Evolutionary conservation across 92 coral and sea anemone genomes (phyloP), one percentile per base, ranked within the genome.

Genomic region (Porites cylindrica): DNA sequence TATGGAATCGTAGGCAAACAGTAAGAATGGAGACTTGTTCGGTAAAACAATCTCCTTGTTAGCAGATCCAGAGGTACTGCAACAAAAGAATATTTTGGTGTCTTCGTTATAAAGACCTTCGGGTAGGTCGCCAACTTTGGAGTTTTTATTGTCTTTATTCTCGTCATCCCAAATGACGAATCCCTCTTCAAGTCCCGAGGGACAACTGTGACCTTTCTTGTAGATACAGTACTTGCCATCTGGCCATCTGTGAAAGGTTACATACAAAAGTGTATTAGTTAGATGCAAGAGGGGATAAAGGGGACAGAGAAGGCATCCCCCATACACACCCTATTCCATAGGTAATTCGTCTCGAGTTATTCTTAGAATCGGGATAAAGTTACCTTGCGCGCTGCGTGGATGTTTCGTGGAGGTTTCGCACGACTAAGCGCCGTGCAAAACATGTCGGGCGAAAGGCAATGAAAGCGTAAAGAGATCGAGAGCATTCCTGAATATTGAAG

Each of bases 111-210:
- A 97, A 64, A 76, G 93, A 14, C 99, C 99, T 80, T 97, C 96
- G 8, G 99, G 99, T 70, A 95, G 84, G 72, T 79, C 89, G 32
- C 99, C 99, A 59, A 78, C 88, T 53, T 81, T 90, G 38, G 88
- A 82, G 72, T 97, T 94, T 85, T 95, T 89, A 87, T 97, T 97
- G 72, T 95, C 97, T 69, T 90, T 93, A 65, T 90, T 97, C 75
- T 97, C 99, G 80, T 97, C 99, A 83, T 97, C 99, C 98, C 98
- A 97, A 87, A 95, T 93, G 16, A 95, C 96, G 62, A 97, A 97
- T 6, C 99, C 99, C 56, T 79, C 85, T 18, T 93, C 94, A 73
- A 97, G 88, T 64, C 96, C 97, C 4, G 88, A 69, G 8, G 99
- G 98, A 73, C 99, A 97, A 51, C 74, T 69, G 8, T 79, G 77